Base-by-base conservation (phyloP, 2,888 invertebrate species). In the Fragum whitleyi region DNA sequence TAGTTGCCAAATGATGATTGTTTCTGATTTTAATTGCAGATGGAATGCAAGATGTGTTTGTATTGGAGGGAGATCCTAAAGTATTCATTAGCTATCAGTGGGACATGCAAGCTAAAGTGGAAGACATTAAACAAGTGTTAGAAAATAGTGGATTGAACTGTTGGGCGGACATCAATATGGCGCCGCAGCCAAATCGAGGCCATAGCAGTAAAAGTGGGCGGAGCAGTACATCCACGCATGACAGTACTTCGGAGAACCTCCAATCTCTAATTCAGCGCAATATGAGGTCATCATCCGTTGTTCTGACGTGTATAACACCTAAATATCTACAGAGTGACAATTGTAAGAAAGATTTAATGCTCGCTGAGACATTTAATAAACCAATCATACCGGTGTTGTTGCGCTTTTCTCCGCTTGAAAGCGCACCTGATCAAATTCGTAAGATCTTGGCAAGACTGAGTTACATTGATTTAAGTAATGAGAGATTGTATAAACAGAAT, bases 241-340 rank as follows among this genome's bases (percentile, higher is more conserved):
- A 90, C 71, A 79, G 86, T 0, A 83, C 81, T 19, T 68, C 76
- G 5, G 91, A 92, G 47, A 90, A 90, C 0, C 83, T 92, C 19
- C 91, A 91, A 81, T 88, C 89, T 14, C 89, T 91, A 74, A 92
- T 93, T 32, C 92, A 92, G 75, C 86, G 92, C 7, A 91, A 89
- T 77, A 92, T 93, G 92, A 91, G 90, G 69, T 89, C 89, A 0
- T 89, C 92, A 0, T 81, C 87, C 0, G 90, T 91, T 2, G 92
- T 93, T 14, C 73, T 93, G 29, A 88, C 92, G 74, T 92, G 92
- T 83, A 90, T 93, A 70, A 93, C 93, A 6, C 93, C 93, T 11
- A 93, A 93, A 81, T 93, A 93, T 86, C 85, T 93, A 69, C 93
- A 93, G 74, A 92, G 92, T 85, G 93, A 93, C 83, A 92, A 91